phyloP scores from a whole-genome alignment of 2,888 invertebrate genomes.

The Volucella zonaria region DNA sequence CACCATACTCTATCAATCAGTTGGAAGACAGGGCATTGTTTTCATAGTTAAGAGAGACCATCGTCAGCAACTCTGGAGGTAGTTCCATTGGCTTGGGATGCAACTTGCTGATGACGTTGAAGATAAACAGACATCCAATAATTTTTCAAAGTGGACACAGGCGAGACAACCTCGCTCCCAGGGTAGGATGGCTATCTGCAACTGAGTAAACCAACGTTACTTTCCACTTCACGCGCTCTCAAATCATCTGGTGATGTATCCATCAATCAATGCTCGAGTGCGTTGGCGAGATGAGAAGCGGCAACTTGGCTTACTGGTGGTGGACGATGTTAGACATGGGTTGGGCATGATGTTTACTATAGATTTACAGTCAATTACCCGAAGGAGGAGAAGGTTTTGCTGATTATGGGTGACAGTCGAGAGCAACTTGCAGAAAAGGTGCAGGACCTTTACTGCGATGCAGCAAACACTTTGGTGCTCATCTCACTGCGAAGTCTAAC shows the following conservation, averaged over 20 bases:
- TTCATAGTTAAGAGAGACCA: neutral
- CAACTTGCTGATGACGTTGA: neutral
- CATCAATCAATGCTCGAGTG: no score
- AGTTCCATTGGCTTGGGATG: constrained; percentile 1
- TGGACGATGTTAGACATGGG: no score
- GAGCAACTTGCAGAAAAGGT: no score
- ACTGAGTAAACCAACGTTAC: constrained; percentile 4
- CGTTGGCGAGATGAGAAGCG: neutral
- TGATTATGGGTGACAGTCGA: no score
- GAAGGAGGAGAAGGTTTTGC: no score
- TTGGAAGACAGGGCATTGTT: neutral
- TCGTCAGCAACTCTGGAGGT: neutral
- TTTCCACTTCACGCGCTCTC: constrained; percentile 12
- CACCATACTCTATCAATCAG: neutral
- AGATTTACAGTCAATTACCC: no score
- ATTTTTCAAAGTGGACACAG: neutral
- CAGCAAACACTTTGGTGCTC: no score
- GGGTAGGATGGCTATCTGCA: neutral
- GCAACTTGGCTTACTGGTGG: no score
- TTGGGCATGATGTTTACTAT: no score
- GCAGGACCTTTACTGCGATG: no score
- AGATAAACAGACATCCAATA: neutral
- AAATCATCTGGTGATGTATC: constrained; percentile 14
- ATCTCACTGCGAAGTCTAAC: no score
- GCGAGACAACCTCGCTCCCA: neutral